Evolutionary conservation across 2,797 vertebrate species (phyloP), one percentile per base, ranked within the genome.

Genomic region (Darevskia mixta): DNA sequence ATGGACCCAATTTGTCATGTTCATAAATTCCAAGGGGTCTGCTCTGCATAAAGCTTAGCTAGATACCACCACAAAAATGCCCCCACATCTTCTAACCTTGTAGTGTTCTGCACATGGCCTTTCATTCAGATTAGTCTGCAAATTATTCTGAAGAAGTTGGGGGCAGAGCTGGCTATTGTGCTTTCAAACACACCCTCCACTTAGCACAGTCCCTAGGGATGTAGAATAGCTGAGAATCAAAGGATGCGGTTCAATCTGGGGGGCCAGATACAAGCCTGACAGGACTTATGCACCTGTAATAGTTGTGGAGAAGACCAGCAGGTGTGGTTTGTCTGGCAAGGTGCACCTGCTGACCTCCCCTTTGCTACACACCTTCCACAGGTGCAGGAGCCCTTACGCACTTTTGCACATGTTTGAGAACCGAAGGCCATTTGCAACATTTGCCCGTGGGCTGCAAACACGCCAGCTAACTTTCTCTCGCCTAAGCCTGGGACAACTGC

Each of bases 401-500:
- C 72, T 73, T 73, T 72, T 72, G 71, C 71, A 32, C 71, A 29
- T 18, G 35, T 73, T 35, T 45, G 79, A 66, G n/a, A 35, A 58
- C 20, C 2, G 15, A 87, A 41, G 11, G 15, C 55, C 79, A 29
- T 69, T 49, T 41, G 66, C n/a, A 38, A 35, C n/a, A 20, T 76
- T 58, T 17, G 13, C 29, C 81, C 92, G 85, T 45, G 86, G 25
- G 69, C 13, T 73, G 29, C n/a, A 87, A 55, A 88, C 10, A 49
- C 71, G 66, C 86, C 92, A 82, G 86, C 86, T 85, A 91, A 91
- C 55, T 89, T 86, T 66, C 69, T 73, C 66, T 35, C 77, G 23
- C 88, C 32, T 11, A 82, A 29, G 38, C 75, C 83, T 55, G 29
- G 49, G 86, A 27, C 85, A 86, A 87, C 29, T 32, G 41, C 20